A percentile compares a stretch with the other conserved stretches of the same genome.
Evolutionary conservation across 2,888 invertebrate genomes (phyloP).

Genomic region (Nysson spinosus): DNA sequence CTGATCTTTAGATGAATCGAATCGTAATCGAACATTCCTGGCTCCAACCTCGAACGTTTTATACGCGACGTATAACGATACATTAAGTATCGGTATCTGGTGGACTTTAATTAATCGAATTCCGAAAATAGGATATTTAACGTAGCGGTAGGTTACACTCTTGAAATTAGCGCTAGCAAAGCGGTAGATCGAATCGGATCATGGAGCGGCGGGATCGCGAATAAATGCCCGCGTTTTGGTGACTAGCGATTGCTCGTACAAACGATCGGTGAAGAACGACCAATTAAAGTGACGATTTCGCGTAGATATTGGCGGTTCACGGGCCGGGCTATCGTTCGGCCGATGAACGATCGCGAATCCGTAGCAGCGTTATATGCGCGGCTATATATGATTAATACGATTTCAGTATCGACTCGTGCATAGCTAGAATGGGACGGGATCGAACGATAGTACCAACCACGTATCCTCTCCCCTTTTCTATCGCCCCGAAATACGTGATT

Average conservation of each 20-base stretch:
- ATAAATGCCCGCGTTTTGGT: conserved; percentile 33
- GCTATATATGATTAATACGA: conserved; percentile 64
- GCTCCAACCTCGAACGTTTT: too few species aligned
- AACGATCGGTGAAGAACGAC: conserved; percentile 56
- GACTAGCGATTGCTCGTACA: conserved; percentile 55
- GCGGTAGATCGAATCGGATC: conserved; percentile 16
- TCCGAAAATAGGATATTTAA: too few species aligned
- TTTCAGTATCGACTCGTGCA: conserved; percentile 59
- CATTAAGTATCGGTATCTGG: too few species aligned
- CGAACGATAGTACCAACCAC: conserved; percentile 48
- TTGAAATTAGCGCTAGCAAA: too few species aligned
- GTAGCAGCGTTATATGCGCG: conserved; percentile 48
- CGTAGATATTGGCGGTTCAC: conserved; percentile 19
- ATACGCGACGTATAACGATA: too few species aligned
- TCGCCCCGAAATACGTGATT: conserved; percentile 48
- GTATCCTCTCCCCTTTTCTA: conserved; percentile 26
- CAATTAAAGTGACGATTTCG: conserved; percentile 60
- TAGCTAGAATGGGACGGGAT: too few species aligned
- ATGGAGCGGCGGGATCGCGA: conserved; percentile 44
- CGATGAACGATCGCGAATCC: conserved; percentile 39
- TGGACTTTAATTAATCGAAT: too few species aligned
- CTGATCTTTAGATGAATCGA: too few species aligned
- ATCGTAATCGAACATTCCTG: too few species aligned
- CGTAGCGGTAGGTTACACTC: too few species aligned
- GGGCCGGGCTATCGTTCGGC: conserved; percentile 35